These are phyloP conservation scores for Mobula birostris DNA, from an alignment of 2,113 vertebrate species.

Conservation along the genomic window DNA sequence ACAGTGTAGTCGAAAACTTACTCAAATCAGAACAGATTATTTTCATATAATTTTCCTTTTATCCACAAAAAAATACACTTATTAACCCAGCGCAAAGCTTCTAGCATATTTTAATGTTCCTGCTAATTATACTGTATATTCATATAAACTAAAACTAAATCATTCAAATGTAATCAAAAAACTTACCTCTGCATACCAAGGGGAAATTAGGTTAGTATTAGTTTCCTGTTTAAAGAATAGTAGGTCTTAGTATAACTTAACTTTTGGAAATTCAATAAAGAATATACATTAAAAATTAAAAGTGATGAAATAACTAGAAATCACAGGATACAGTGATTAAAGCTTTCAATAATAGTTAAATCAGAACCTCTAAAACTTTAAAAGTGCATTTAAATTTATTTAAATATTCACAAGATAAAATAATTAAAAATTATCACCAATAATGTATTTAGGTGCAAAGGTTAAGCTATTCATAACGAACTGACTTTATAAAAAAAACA, in stretches of 20 bases:
- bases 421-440: neutral
- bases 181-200: slow-evolving; percentile 80
- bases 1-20: neutral
- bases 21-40: neutral
- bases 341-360: neutral
- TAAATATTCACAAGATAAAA: neutral
- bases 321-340: neutral
- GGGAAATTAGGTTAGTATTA: slow-evolving; percentile 60
- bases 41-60: neutral
- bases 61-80: neutral
- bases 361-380: neutral
- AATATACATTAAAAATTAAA: neutral
- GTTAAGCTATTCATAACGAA: neutral
- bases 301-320: neutral
- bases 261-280: neutral
- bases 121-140: neutral
- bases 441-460: neutral
- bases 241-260: slow-evolving; percentile 42
- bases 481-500: slow-evolving; percentile 44
- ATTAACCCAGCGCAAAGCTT: neutral
- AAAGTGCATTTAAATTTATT: neutral
- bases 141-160: neutral
- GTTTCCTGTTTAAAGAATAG: slow-evolving; percentile 66
- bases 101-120: neutral
- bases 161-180: slow-evolving; percentile 37